Evolutionary conservation across 2,888 invertebrate genomes (phyloP).

Genomic region (Mystacides longicornis): DNA sequence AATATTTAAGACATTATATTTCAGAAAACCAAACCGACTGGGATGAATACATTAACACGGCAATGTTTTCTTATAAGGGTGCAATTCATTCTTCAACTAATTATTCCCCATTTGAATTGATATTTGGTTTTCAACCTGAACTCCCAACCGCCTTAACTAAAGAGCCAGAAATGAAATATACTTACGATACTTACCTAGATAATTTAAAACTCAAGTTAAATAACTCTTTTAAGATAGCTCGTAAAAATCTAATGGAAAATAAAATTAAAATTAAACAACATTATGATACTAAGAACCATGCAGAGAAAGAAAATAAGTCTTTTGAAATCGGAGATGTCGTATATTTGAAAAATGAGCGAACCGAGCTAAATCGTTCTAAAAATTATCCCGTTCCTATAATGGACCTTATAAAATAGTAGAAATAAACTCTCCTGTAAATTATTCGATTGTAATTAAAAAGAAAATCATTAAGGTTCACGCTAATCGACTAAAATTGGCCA

Average conservation of each 20-base stretch:
- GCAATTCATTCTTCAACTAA: constrained; percentile 28
- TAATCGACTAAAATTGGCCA: constrained; percentile 21
- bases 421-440: constrained; percentile 24
- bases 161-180: constrained; percentile 28
- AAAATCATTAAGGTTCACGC: too few relatives aligned
- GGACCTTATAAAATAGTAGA: constrained; percentile 23
- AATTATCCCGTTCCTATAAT: constrained; percentile 21
- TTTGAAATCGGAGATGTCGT: constrained; percentile 26
- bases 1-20: constrained; percentile 30
- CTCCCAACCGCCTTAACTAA: constrained; percentile 25
- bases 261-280: constrained; percentile 27
- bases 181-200: constrained; percentile 28
- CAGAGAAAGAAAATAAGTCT: constrained; percentile 13
- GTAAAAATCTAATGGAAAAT: constrained; percentile 25
- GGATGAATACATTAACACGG: constrained; percentile 30
- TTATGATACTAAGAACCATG: constrained; percentile 24
- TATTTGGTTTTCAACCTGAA: constrained; percentile 27
- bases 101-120: constrained; percentile 29
- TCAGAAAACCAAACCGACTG: constrained; percentile 29
- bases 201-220: constrained; percentile 24
- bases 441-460: too few relatives aligned
- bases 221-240: constrained; percentile 26
- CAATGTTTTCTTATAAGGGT: constrained; percentile 29
- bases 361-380: constrained; percentile 15
- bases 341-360: constrained; percentile 15